Base-by-base conservation (phyloP, 2,888 invertebrate genomes). In the Taphrorychus bicolor region DNA sequence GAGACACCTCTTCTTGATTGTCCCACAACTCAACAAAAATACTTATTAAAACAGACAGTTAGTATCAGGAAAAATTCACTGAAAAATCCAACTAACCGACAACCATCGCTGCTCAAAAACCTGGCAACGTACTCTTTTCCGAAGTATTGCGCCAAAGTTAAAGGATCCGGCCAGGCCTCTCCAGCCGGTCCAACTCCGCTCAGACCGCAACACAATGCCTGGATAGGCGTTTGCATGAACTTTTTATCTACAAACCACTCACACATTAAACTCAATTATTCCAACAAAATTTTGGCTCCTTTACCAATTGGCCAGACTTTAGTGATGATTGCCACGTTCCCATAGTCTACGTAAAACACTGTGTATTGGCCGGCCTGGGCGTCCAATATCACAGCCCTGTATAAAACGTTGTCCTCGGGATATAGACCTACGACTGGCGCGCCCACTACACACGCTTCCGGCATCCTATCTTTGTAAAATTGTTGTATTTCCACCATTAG, bases 281-380 rank as follows among this genome's bases (percentile, higher is more conserved):
- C 4, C 3, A n/a, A 17, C 51, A 7, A 5, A 42, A 32, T 52
- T 18, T 16, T 14, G 3, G n/a, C 0, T 60, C 9, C 24, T 63
- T 60, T 53, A 69, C 69, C 70, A 66, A 92, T 83, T 57, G 87
- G 87, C 87, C 89, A 93, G 19, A 92, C 87, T 73, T 90, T 88
- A 51, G 87, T 85, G 0, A 92, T 89, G 0, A 86, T 82, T 42
- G 88, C 87, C 62, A 86, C 86, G 75, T 92, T 92, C 2, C 93
- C 93, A 74, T 90, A 92, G 80, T 93, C 93, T 0, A 93, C 85
- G 76, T 90, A 93, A 21, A 87, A 85, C 0, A 93, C 90, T 63
- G 88, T 85, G 78, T 87, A 88, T 7, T 57, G 41, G 14, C 52
- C 62, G 5, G 73, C 76, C 2, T 63, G 11, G 2, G 85, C 84